Evolutionary conservation across 2,113 vertebrate species (phyloP).

Genomic region (Anarrhichthys ocellatus): DNA sequence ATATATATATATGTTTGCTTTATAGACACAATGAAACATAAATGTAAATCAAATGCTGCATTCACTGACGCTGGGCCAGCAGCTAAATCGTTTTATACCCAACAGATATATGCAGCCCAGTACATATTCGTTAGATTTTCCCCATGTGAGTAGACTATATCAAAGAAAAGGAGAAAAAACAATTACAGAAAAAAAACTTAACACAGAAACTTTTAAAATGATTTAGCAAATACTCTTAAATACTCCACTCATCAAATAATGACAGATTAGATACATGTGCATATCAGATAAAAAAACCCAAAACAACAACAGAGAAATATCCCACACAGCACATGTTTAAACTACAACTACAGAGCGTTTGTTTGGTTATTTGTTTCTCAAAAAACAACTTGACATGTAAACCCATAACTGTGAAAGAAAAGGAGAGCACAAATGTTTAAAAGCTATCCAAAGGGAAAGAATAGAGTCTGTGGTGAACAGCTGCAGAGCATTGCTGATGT

Average conservation of each 20-base stretch:
- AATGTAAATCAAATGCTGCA: slow-evolving; percentile 4
- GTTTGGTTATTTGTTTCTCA: slow-evolving; percentile 31
- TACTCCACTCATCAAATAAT: slow-evolving; percentile 50
- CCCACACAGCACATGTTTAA: slow-evolving; percentile 27
- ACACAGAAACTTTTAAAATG: slow-evolving; percentile 43
- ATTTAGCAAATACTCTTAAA: slow-evolving; percentile 50
- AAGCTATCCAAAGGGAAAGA: slow-evolving; percentile 11
- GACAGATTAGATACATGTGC: slow-evolving; percentile 41
- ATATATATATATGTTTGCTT: slow-evolving; percentile 7
- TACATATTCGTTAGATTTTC: slow-evolving; percentile 18
- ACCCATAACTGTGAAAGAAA: slow-evolving; percentile 37
- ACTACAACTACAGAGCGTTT: slow-evolving; percentile 10
- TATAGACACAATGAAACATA: slow-evolving; percentile 47
- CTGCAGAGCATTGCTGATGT: slow-evolving; percentile 8
- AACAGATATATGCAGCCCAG: background rate
- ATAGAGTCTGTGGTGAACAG: background rate
- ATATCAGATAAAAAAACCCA: slow-evolving; percentile 25
- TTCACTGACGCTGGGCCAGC: slow-evolving; percentile 46
- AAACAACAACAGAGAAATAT: background rate
- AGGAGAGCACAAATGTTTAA: slow-evolving; percentile 61
- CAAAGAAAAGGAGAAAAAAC: slow-evolving; percentile 28
- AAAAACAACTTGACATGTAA: slow-evolving; percentile 62
- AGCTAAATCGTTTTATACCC: background rate
- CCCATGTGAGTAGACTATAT: slow-evolving; percentile 11
- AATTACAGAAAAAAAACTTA: slow-evolving; percentile 22